These are phyloP conservation scores for Melipona quadrifasciata DNA, from an alignment of 1,140 invertebrate species.

Conservation along the genomic window DNA sequence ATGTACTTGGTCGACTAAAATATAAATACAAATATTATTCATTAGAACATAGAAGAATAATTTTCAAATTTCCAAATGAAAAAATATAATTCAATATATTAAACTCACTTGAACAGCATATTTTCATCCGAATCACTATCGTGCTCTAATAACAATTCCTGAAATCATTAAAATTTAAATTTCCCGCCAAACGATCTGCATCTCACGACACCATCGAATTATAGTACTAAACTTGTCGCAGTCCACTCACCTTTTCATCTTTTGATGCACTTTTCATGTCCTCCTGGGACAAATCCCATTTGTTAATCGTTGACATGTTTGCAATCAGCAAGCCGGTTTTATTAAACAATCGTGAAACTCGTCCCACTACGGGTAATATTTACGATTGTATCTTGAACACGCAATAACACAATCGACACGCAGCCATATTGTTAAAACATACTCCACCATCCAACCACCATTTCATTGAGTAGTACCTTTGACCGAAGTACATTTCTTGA, in stretches of 20 bases:
- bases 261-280: slow-evolving; percentile 70
- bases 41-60: slow-evolving; percentile 8
- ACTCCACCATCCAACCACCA: background rate
- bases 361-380: background rate
- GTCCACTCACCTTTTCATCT: slow-evolving; percentile 73
- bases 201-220: background rate
- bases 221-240: background rate
- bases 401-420: background rate
- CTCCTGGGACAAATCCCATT: slow-evolving; percentile 67
- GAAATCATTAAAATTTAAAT: slow-evolving; percentile 40
- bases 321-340: background rate
- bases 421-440: slow-evolving; percentile 48
- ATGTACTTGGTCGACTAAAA: slow-evolving; percentile 69
- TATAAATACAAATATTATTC: background rate
- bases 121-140: slow-evolving; percentile 77
- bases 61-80: background rate
- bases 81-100: background rate
- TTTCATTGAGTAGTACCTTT: slow-evolving; percentile 1
- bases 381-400: background rate
- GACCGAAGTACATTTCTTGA: background rate
- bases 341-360: background rate
- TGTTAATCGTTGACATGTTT: slow-evolving; percentile 56
- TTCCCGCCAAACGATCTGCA: slow-evolving; percentile 32
- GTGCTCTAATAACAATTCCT: slow-evolving; percentile 76
- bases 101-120: slow-evolving; percentile 73